A percentile compares a stretch with the other conserved stretches of the same genome.
Evolutionary conservation across 2,113 vertebrate species (phyloP).

Genomic region (Melanostigma gelatinosum): DNA sequence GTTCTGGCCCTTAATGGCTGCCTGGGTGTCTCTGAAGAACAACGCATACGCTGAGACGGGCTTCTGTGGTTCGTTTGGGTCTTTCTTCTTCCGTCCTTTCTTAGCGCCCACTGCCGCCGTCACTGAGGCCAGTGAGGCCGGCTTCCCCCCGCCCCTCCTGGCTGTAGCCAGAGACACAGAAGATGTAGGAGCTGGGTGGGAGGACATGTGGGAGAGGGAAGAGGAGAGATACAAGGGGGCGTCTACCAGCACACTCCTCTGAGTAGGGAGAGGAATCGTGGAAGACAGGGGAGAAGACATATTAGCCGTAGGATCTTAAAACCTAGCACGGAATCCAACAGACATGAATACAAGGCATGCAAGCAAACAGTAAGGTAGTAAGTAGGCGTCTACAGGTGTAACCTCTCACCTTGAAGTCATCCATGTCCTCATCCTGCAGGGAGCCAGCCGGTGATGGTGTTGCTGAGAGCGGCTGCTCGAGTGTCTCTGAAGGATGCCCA

Average conservation of each 20-base stretch:
- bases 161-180: slow-evolving; percentile 65
- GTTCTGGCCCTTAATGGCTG: slow-evolving; percentile 94
- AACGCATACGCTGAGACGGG: slow-evolving; percentile 92
- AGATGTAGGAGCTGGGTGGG: slow-evolving; percentile 28
- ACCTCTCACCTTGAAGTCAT: slow-evolving; percentile 87
- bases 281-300: not conserved
- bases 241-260: slow-evolving; percentile 82
- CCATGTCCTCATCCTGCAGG: slow-evolving; percentile 90
- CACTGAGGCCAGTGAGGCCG: slow-evolving; percentile 32
- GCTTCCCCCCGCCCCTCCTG: slow-evolving; percentile 77
- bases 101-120: slow-evolving; percentile 64
- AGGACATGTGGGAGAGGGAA: slow-evolving; percentile 69
- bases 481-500: slow-evolving; percentile 82
- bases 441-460: slow-evolving; percentile 88
- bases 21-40: slow-evolving; percentile 94
- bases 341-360: not conserved
- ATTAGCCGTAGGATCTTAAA: slow-evolving; percentile 26
- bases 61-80: slow-evolving; percentile 94
- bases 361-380: not conserved
- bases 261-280: not conserved
- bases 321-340: not conserved
- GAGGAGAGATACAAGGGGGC: slow-evolving; percentile 78
- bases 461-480: slow-evolving; percentile 87
- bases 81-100: slow-evolving; percentile 88
- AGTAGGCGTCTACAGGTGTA: not conserved